phyloP scores from a whole-genome alignment of 2,797 vertebrate genomes.

The Amazona finschi region DNA sequence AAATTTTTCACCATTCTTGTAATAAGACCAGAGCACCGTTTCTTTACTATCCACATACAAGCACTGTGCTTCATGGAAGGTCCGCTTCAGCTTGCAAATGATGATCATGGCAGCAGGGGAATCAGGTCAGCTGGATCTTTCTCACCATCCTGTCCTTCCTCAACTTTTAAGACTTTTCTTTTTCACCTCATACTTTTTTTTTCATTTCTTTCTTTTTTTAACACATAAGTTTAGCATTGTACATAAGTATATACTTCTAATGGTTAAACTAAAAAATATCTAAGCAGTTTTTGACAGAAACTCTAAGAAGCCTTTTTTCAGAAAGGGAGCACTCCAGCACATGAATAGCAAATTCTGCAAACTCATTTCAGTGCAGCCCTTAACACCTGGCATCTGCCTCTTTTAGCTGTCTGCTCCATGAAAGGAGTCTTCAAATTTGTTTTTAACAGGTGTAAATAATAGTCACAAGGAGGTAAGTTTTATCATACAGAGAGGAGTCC shows the following conservation, averaged over 20 bases:
- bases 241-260: constrained; percentile 47
- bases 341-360: constrained; percentile 37
- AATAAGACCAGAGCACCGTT: constrained; percentile 32
- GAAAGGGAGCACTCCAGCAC: constrained; percentile 12
- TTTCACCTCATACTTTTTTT: constrained; percentile 15
- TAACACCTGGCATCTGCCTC: constrained; percentile 48
- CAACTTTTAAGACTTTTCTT: constrained; percentile 8
- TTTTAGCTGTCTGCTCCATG: constrained; percentile 54
- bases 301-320: constrained; percentile 51
- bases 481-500: constrained; percentile 64
- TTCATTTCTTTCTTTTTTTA: not conserved
- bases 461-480: constrained; percentile 60
- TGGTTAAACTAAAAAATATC: constrained; percentile 41
- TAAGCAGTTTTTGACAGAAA: constrained; percentile 52
- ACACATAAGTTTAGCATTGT: constrained; percentile 28
- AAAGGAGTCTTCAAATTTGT: constrained; percentile 23
- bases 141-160: constrained; percentile 55
- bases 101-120: constrained; percentile 45
- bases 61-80: constrained; percentile 45
- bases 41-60: constrained; percentile 35
- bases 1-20: not conserved
- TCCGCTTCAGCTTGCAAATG: constrained; percentile 65
- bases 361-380: constrained; percentile 52
- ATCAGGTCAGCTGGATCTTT: constrained; percentile 46
- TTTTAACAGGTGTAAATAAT: constrained; percentile 57